Percentiles rank a stretch among this genome's conserved stretches.
Evolutionary conservation across 35 echinoderm and acorn worm genomes (phyloP).

Genomic region (Heliocidaris erythrogramma): DNA sequence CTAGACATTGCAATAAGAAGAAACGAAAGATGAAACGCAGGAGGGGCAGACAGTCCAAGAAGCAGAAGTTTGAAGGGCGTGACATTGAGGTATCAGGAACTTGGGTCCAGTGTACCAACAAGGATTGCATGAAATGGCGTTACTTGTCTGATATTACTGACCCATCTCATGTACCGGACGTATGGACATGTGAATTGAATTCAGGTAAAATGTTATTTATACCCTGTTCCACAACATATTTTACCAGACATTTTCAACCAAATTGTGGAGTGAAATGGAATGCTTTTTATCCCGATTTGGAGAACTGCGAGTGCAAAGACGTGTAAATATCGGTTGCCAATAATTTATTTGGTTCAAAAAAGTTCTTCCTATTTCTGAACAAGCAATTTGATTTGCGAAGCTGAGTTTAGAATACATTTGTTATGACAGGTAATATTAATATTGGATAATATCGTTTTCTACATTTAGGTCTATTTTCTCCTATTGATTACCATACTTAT

Average conservation of each 20-base stretch:
- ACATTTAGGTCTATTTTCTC: no score
- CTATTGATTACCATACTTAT: no score
- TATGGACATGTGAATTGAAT: slow-evolving; percentile 88
- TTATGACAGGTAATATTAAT: no score
- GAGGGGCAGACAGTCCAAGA: slow-evolving; percentile 23
- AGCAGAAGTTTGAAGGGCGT: slow-evolving; percentile 68
- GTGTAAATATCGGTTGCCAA: no score
- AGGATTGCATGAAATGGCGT: slow-evolving; percentile 83
- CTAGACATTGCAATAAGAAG: slow-evolving; percentile 5
- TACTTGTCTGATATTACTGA: slow-evolving; percentile 71
- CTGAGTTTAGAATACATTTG: no score
- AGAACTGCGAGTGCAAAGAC: no score
- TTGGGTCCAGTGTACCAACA: slow-evolving; percentile 87
- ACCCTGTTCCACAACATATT: background rate
- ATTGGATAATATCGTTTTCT: no score
- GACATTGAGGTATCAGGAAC: slow-evolving; percentile 63
- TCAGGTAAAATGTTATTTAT: slow-evolving; percentile 50
- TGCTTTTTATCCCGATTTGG: no score
- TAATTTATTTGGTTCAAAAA: no score
- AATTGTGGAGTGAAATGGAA: no score
- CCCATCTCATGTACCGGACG: slow-evolving; percentile 62
- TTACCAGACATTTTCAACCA: background rate
- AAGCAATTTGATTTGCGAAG: no score
- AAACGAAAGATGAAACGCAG: slow-evolving; percentile 24
- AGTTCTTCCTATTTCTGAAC: no score